Conservation (phyloP, 2,888 invertebrate species). For the Drosophila antonietae region DNA sequence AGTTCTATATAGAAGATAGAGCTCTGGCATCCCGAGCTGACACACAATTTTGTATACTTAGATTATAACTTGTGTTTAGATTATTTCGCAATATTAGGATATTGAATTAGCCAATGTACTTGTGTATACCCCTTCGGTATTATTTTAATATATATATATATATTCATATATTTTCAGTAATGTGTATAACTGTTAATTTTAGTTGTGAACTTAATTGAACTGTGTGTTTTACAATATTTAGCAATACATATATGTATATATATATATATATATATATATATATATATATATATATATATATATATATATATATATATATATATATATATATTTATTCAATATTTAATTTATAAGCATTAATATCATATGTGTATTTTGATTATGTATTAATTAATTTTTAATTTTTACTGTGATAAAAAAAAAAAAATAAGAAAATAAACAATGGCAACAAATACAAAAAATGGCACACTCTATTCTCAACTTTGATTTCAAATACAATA, state of each 20-base stretch:
- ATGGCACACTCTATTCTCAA: slow-evolving; percentile 19
- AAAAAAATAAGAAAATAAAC: slow-evolving; percentile 60
- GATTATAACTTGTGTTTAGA: slow-evolving; percentile 8
- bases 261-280: slow-evolving; percentile 22
- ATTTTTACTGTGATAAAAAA: slow-evolving; percentile 83
- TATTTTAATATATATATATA: slow-evolving; percentile 44
- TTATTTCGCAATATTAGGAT: slow-evolving; percentile 24
- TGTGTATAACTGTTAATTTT: slow-evolving; percentile 54
- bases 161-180: slow-evolving; percentile 36
- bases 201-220: slow-evolving; percentile 49
- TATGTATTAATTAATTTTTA: slow-evolving; percentile 74
- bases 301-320: slow-evolving; percentile 1
- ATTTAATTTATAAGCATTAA: slow-evolving; percentile 57
- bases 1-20: not conserved
- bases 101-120: slow-evolving; percentile 31
- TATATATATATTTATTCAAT: slow-evolving; percentile 49
- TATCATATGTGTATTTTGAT: slow-evolving; percentile 72
- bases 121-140: slow-evolving; percentile 8
- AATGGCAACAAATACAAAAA: slow-evolving; percentile 54
- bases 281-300: slow-evolving; percentile 28
- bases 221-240: slow-evolving; percentile 49
- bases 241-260: slow-evolving; percentile 18
- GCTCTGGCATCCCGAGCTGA: not conserved
- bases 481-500: not conserved
- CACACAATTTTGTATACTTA: not conserved